Conservation (phyloP, 2,113 vertebrate species). For the Microcebus jonahi region DNA sequence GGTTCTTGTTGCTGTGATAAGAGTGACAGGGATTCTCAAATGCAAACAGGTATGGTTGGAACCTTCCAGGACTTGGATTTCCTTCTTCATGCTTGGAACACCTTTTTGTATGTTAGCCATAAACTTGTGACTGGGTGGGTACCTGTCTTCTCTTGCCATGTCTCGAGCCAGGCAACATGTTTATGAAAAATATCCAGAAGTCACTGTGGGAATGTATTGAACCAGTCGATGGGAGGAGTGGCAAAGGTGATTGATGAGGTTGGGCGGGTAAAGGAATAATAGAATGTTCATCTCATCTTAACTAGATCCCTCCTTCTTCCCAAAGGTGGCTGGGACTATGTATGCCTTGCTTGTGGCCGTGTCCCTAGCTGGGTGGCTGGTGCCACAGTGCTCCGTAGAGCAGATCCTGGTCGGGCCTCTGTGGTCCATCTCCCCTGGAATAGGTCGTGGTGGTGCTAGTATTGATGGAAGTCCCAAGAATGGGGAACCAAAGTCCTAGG, state of each 20-base stretch:
- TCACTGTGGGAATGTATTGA: not conserved
- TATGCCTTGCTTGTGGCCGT: not conserved
- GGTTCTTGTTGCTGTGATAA: not conserved
- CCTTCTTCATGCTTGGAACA: not conserved
- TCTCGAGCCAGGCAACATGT: not conserved
- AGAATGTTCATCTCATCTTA: fast-evolving
- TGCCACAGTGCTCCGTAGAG: fast-evolving
- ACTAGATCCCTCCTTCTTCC: not conserved
- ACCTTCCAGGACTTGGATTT: not conserved
- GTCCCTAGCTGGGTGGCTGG: not conserved
- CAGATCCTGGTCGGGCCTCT: not conserved
- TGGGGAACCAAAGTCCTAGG: not conserved
- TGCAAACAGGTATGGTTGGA: not conserved
- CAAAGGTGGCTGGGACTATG: fast-evolving
- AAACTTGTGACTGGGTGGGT: not conserved
- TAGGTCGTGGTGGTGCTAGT: not conserved
- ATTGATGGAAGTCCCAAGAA: not conserved
- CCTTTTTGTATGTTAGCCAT: not conserved
- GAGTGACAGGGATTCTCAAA: not conserved
- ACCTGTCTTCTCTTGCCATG: not conserved
- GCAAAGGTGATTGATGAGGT: not conserved
- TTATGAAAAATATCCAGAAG: not conserved
- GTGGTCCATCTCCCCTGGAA: no score
- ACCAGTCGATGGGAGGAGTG: not conserved
- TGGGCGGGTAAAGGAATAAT: not conserved